Evolutionary conservation across 2,888 invertebrate species (phyloP).

Genomic region (Drosophila kanekoi): DNA sequence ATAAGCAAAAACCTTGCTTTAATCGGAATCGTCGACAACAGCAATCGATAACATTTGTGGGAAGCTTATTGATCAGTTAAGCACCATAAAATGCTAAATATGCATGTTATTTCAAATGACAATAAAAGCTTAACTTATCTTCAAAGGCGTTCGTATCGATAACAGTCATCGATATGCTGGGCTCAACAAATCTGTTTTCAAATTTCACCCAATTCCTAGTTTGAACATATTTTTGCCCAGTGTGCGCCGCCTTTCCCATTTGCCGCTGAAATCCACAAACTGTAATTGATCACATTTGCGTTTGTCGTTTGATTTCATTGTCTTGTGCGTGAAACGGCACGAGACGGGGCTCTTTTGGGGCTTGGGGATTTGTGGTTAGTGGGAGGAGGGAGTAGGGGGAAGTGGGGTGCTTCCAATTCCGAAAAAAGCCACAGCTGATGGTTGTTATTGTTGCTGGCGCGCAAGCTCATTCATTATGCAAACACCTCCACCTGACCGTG

Average conservation of each 20-base stretch:
- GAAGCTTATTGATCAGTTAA: too few relatives aligned
- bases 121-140: too few relatives aligned
- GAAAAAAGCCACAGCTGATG: constrained; percentile 60
- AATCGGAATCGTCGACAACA: background rate
- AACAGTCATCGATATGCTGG: too few relatives aligned
- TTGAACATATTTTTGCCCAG: background rate
- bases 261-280: constrained; percentile 63
- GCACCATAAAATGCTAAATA: too few relatives aligned
- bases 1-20: too few relatives aligned
- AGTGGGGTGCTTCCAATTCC: constrained; percentile 28
- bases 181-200: too few relatives aligned
- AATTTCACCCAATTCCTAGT: too few relatives aligned
- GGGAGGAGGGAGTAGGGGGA: background rate
- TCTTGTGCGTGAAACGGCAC: constrained; percentile 51
- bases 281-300: constrained; percentile 77
- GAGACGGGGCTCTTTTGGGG: background rate
- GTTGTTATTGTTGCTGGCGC: constrained; percentile 37
- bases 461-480: constrained; percentile 75
- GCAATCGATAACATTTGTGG: background rate
- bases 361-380: background rate
- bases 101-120: too few relatives aligned
- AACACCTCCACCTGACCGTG: constrained; percentile 68
- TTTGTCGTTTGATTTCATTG: constrained; percentile 77
- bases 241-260: constrained; percentile 30
- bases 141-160: too few relatives aligned